These are phyloP conservation scores for Apodemus speciosus DNA, from an alignment of 2,113 vertebrate genomes.

Conservation along the genomic window DNA sequence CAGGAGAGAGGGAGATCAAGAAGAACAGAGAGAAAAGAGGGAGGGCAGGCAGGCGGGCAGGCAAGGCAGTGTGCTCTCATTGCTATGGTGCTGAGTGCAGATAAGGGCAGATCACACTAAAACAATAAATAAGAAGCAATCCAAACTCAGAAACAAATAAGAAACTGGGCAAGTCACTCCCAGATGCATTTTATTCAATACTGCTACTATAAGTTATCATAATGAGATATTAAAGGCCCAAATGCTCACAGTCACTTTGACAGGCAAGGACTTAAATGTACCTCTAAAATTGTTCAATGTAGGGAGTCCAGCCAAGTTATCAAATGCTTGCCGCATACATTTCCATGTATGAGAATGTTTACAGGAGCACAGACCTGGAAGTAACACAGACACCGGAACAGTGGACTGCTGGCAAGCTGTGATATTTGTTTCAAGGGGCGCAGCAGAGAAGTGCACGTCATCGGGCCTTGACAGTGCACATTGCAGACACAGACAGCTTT, in stretches of 20 bases:
- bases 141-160: background rate
- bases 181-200: background rate
- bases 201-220: background rate
- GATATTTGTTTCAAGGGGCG: background rate
- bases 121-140: conserved; percentile 11
- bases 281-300: background rate
- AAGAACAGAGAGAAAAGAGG: background rate
- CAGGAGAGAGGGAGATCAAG: background rate
- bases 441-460: background rate
- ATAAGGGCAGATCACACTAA: background rate
- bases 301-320: background rate
- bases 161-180: background rate
- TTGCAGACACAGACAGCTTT: background rate
- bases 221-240: background rate
- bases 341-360: background rate
- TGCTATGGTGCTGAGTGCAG: background rate
- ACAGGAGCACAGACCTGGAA: background rate
- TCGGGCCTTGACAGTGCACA: background rate
- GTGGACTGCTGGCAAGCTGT: background rate
- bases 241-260: background rate
- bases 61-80: background rate
- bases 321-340: too few relatives aligned
- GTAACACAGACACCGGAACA: background rate
- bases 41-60: background rate
- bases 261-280: background rate